Percentiles rank a stretch among this genome's conserved stretches.
These are phyloP conservation scores for Acleris emargana DNA, from an alignment of 2,888 invertebrate genomes.

Conservation along the genomic window DNA sequence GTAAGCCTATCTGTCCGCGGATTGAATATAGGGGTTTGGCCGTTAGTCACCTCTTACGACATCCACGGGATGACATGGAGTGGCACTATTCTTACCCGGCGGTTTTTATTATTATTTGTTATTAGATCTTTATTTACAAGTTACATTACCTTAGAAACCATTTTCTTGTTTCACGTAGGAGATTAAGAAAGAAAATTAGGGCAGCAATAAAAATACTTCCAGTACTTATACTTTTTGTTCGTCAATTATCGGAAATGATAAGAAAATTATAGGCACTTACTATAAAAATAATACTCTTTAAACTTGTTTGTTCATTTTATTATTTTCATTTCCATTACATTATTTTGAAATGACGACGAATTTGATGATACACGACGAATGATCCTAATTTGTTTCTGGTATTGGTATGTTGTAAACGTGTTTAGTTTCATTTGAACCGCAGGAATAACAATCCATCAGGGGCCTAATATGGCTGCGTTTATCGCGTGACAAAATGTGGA, in stretches of 20 bases:
- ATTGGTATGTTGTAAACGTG: too few species aligned
- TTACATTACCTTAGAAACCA: constrained; percentile 38
- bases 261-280: constrained; percentile 3
- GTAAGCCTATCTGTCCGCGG: too few species aligned
- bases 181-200: too few species aligned
- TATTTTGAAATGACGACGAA: background rate
- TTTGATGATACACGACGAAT: background rate
- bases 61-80: too few species aligned
- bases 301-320: background rate
- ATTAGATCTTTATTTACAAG: background rate
- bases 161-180: constrained; percentile 5
- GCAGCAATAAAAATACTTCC: background rate
- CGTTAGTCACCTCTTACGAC: too few species aligned
- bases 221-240: background rate
- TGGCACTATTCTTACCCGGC: too few species aligned
- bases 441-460: too few species aligned
- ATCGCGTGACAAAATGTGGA: too few species aligned
- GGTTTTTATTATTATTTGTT: background rate
- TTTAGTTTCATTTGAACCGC: too few species aligned
- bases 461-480: too few species aligned
- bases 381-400: background rate
- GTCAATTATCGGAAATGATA: background rate
- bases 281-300: background rate
- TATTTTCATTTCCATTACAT: background rate
- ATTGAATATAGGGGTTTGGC: too few species aligned